Base-by-base conservation (phyloP, 2,888 invertebrate species). In the Caenorhabditis macrosperma region DNA sequence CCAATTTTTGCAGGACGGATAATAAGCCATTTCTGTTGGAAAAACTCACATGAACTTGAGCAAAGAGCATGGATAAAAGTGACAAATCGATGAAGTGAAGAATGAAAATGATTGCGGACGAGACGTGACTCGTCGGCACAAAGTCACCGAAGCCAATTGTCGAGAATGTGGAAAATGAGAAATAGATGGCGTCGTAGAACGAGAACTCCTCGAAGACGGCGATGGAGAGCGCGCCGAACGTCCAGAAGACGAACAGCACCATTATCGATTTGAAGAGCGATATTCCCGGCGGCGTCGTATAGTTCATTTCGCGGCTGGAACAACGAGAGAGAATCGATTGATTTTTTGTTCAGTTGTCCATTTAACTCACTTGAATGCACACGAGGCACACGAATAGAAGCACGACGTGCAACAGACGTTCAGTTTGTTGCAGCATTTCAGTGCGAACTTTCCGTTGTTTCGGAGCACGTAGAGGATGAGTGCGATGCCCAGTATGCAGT, bases 111-210 rank as follows among this genome's bases (percentile, higher is more conserved):
- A 72, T 46, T 9, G 20, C 54, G 20, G 35, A 44, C 2, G 71
- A 72, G 1, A 20, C 12, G 22, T 61, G 35, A 44, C 17, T 44
- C 3, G 17, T 46, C 17, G 71, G 71, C 15, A 54, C 54, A 44
- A 63, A 55, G 55, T 72, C 71, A n/a, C 71, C 71, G 20, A 63
- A 72, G 46, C 71, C 71, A 20, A 72, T 24, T 7, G 71, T 72
- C 5, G 71, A 72, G 38, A 72, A 72, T 15, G 71, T 55, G 30
- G 46, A 46, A 28, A 72, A 72, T 17, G 71, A 54, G 35, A 72
- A 72, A 12, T 72, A 72, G 22, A 72, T 63, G 26, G 63, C 54
- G 48, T 72, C 61, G 35, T 26, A 54, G 10, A 72, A 72, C 3
- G 15, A n/a, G 20, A 63, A 63, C 15, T 61, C 17, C 28, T 61